phyloP scores from a whole-genome alignment of 2,888 invertebrate genomes.

The Matsumyia berberina region DNA sequence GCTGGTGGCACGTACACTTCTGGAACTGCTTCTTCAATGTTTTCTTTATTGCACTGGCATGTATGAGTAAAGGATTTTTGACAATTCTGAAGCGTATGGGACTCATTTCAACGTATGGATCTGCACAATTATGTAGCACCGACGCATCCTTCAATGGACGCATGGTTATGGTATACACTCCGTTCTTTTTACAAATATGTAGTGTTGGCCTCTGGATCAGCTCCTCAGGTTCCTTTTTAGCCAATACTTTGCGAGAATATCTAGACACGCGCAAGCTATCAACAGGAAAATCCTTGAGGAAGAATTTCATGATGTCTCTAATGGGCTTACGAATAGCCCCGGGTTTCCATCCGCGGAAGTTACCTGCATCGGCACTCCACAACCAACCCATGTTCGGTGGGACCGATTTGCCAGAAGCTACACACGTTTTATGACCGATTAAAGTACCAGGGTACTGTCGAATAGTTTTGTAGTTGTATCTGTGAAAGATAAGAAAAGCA shows the following conservation, averaged over 20 bases:
- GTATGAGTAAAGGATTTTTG: constrained; percentile 85
- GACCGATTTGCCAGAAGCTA: constrained; percentile 85
- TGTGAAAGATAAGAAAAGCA: constrained; percentile 32
- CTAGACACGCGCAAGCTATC: constrained; percentile 81
- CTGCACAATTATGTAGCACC: constrained; percentile 86
- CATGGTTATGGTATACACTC: constrained; percentile 88
- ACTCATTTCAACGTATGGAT: constrained; percentile 87
- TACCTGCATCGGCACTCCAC: constrained; percentile 85
- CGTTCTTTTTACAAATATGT: constrained; percentile 88
- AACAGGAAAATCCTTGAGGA: constrained; percentile 82
- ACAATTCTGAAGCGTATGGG: constrained; percentile 89
- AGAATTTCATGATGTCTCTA: constrained; percentile 82
- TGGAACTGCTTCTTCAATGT: constrained; percentile 86
- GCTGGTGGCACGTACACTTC: constrained; percentile 86
- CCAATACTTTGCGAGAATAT: constrained; percentile 78
- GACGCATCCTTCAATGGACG: constrained; percentile 88
- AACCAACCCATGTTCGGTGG: constrained; percentile 89
- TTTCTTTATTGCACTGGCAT: constrained; percentile 86
- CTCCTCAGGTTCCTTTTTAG: constrained; percentile 78
- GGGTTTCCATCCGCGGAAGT: constrained; percentile 81
- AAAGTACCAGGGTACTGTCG: constrained; percentile 83
- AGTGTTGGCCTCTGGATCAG: constrained; percentile 86
- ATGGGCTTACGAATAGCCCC: constrained; percentile 82
- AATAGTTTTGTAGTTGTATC: constrained; percentile 77
- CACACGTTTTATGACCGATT: constrained; percentile 86